phyloP scores from a whole-genome alignment of 2,797 vertebrate genomes.

The Molossus molossus region DNA sequence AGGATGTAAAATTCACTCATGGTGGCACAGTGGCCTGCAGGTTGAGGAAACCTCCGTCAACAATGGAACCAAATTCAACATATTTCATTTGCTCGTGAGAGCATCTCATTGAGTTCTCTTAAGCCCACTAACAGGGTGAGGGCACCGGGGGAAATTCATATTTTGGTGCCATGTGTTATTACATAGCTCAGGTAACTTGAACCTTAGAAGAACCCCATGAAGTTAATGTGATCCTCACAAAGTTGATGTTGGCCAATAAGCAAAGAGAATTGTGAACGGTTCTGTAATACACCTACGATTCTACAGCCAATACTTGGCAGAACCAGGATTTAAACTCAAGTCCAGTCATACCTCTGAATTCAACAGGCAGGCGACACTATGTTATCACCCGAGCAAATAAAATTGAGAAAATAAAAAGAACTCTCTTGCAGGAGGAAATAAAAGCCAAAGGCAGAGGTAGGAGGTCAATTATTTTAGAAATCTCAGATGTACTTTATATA shows the following conservation, averaged over 20 bases:
- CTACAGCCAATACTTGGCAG: not conserved
- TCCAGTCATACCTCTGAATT: not conserved
- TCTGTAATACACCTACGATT: not conserved
- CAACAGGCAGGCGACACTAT: not conserved
- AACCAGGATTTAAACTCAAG: not conserved
- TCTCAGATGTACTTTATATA: not conserved
- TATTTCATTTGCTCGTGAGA: not conserved
- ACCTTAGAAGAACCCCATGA: not conserved
- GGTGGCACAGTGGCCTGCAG: not conserved
- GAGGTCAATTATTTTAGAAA: not conserved
- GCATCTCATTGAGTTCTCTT: not conserved
- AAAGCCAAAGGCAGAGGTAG: not conserved
- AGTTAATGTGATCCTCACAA: not conserved
- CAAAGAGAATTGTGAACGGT: not conserved
- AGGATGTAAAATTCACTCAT: not conserved
- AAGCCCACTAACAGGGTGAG: not conserved
- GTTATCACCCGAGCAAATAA: not conserved
- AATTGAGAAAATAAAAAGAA: constrained; percentile 43
- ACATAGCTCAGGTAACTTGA: not conserved
- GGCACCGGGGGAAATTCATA: not conserved
- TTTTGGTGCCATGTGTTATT: not conserved
- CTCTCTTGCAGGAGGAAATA: not conserved
- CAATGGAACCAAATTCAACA: not conserved
- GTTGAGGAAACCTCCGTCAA: not conserved
- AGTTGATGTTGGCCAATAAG: not conserved